Evolutionary conservation across 2,888 invertebrate species (phyloP).

Genomic region (Drosophila cognata): DNA sequence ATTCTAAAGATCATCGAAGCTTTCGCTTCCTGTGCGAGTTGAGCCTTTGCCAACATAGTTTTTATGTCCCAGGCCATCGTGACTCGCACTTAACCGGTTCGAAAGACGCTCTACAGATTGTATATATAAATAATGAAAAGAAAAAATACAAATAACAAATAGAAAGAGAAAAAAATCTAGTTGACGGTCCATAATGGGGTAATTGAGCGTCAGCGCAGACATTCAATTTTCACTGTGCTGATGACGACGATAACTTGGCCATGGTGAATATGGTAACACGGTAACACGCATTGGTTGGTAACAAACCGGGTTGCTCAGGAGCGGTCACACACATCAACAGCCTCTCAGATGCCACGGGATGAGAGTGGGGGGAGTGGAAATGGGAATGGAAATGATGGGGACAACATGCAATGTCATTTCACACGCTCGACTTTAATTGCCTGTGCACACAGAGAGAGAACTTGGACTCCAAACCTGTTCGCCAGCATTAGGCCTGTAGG

Average conservation of each 20-base stretch:
- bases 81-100: constrained; percentile 25
- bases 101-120: background rate
- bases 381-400: constrained; percentile 11
- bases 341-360: constrained; percentile 4
- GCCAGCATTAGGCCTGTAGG: constrained; percentile 17
- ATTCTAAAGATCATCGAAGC: background rate
- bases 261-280: constrained; percentile 58
- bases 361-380: background rate
- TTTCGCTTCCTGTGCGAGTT: constrained; percentile 6
- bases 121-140: constrained; percentile 11
- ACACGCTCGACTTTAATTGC: constrained; percentile 65
- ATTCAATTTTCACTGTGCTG: constrained; percentile 65
- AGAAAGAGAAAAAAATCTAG: constrained; percentile 65
- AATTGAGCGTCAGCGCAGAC: constrained; percentile 57
- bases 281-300: constrained; percentile 67
- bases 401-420: constrained; percentile 59
- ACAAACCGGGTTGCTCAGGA: constrained; percentile 33
- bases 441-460: background rate
- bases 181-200: constrained; percentile 68
- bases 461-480: constrained; percentile 31
- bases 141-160: constrained; percentile 18
- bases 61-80: background rate
- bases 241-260: background rate
- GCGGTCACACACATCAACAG: constrained; percentile 40
- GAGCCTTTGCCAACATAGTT: background rate